Base-by-base conservation (phyloP, 2,797 vertebrate species). In the Babyrousa celebensis region DNA sequence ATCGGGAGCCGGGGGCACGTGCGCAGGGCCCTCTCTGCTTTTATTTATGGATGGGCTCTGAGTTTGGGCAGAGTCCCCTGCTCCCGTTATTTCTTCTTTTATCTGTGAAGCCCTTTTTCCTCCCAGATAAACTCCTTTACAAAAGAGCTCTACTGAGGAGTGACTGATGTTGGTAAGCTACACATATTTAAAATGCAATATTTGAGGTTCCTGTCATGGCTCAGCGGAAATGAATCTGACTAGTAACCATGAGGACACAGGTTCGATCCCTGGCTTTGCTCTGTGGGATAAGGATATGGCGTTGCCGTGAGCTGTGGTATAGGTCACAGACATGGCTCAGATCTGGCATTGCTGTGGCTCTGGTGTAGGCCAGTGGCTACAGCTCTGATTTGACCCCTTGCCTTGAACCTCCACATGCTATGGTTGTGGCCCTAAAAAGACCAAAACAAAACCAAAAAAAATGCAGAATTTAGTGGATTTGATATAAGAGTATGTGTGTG, bases 11-110 rank as follows among this genome's bases (percentile, higher is more conserved):
- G 43, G 11, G 15, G 27, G 16, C 63, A 14, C 1, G 3, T 1
- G 3, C 0, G 6, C 0, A 48, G 2, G 17, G 62, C 18, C 0
- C 1, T 23, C 4, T 5, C 16, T 0, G 1, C 1, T 8, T 25
- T 25, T 15, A 1, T 5, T 43, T 12, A 14, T 36, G 1, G 0
- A 1, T 5, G 12, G 12, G 58, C 3, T 21, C 67, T 4, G 25
- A n/a, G 32, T 11, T 16, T 16, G 9, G 21, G 36, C 7, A 3
- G 10, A 15, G 18, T 1, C 7, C 5, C 0, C 8, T 1, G 17
- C 8, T 68, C 32, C 1, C 3, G 0, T 52, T 4, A 4, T 8
- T 54, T 40, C n/a, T 4, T 3, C 5, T 56, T 74, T 52, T 14
- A 16, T 4, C 18, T 62, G 27, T 20, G 65, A 40, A 56, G 3